These are phyloP conservation scores for Karalla daura DNA, from an alignment of 2,797 vertebrate species.

Conservation along the genomic window DNA sequence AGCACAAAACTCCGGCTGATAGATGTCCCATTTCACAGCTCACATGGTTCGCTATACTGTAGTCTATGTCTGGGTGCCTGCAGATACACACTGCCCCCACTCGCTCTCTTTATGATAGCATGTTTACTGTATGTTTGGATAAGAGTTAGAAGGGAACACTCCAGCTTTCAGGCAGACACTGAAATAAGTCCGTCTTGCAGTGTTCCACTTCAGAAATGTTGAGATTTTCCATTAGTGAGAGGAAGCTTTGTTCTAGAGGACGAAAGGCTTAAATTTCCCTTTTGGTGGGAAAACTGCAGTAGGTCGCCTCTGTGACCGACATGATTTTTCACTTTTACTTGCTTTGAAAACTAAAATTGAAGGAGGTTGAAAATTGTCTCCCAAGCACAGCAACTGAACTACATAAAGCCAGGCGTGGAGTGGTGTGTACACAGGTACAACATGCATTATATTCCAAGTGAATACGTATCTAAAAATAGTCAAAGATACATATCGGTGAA, in stretches of 20 bases:
- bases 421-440: neutral
- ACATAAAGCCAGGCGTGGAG: neutral
- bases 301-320: conserved; percentile 24
- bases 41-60: conserved; percentile 7
- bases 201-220: conserved; percentile 12
- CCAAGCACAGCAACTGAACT: neutral
- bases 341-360: conserved; percentile 16
- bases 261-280: conserved; percentile 35
- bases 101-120: neutral
- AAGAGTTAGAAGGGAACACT: neutral
- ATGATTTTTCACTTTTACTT: conserved; percentile 20
- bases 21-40: conserved; percentile 60
- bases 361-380: conserved; percentile 9
- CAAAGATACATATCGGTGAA: conserved; percentile 11
- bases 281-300: conserved; percentile 24
- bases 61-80: neutral
- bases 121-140: neutral
- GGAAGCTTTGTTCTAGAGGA: conserved; percentile 33
- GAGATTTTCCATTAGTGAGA: conserved; percentile 44
- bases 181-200: conserved; percentile 25
- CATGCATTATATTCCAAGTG: too few relatives aligned
- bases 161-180: conserved; percentile 20
- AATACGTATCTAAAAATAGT: neutral
- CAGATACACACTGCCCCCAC: neutral
- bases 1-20: conserved; percentile 59